phyloP scores from a whole-genome alignment of 2,888 invertebrate species.

The Tigriopus californicus region DNA sequence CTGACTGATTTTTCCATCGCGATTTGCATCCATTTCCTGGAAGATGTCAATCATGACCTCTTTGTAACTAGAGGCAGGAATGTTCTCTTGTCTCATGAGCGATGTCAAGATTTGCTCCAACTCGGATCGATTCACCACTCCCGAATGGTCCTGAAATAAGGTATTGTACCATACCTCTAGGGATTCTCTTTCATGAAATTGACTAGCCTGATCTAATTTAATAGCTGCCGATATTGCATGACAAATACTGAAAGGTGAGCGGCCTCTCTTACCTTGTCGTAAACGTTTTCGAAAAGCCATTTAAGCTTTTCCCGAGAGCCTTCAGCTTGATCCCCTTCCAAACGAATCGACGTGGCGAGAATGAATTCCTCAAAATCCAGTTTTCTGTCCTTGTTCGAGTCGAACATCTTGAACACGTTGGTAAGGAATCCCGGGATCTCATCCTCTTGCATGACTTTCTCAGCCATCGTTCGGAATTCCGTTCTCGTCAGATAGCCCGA shows the following conservation, averaged over 20 bases:
- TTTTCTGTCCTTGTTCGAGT: not conserved
- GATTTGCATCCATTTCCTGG: not conserved
- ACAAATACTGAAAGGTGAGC: too few species aligned
- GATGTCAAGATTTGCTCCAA: not conserved
- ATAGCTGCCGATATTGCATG: too few species aligned
- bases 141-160: too few species aligned
- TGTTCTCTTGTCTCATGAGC: not conserved
- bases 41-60: constrained; percentile 6
- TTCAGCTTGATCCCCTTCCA: not conserved
- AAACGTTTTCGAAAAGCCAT: constrained; percentile 14
- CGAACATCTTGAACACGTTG: constrained; percentile 9
- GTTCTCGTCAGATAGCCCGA: too few species aligned
- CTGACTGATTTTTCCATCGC: not conserved
- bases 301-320: not conserved
- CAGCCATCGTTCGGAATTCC: not conserved
- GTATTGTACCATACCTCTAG: too few species aligned
- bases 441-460: not conserved
- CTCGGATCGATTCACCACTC: too few species aligned
- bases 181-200: too few species aligned
- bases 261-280: constrained; percentile 6
- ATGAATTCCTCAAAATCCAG: constrained; percentile 11
- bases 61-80: not conserved
- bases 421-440: not conserved
- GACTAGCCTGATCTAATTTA: too few species aligned
- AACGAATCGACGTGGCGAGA: not conserved